Evolutionary conservation across 2,888 invertebrate species (phyloP).

Genomic region (Parochlus steinenii): DNA sequence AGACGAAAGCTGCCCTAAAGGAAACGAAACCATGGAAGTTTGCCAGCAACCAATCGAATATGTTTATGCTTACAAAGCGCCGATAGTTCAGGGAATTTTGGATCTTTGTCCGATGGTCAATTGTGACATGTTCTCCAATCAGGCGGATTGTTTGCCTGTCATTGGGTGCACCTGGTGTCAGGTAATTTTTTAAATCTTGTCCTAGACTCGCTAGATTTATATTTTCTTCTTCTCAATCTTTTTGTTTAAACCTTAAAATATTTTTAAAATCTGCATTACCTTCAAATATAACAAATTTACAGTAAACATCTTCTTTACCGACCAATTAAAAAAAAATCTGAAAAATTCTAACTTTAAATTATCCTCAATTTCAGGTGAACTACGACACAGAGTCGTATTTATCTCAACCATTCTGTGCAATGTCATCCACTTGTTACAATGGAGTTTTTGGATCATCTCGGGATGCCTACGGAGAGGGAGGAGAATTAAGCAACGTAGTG

Average conservation of each 20-base stretch:
- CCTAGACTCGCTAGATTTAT: not conserved
- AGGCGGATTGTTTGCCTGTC: conserved; percentile 42
- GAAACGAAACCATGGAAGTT: not conserved
- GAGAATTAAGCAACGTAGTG: conserved; percentile 7
- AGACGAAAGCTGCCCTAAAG: not conserved
- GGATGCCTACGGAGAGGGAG: conserved; percentile 48
- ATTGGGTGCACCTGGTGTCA: conserved; percentile 10
- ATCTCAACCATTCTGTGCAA: conserved; percentile 58
- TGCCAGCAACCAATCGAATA: conserved; percentile 8
- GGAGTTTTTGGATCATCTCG: conserved; percentile 74
- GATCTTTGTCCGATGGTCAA: conserved; percentile 25
- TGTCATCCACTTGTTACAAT: conserved; percentile 67
- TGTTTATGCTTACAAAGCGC: conserved; percentile 5
- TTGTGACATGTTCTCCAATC: conserved; percentile 39
- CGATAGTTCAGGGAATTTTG: conserved; percentile 2
- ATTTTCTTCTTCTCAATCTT: not conserved
- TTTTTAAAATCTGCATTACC: too few species aligned
- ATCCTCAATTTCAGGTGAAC: conserved; percentile 52
- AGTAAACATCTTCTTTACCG: too few species aligned
- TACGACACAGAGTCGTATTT: conserved; percentile 53
- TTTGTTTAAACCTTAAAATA: not conserved
- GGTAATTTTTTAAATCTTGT: not conserved
- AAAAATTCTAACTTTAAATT: conserved; percentile 2
- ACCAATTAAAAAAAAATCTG: too few species aligned
- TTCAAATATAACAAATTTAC: too few species aligned